Percentiles rank a stretch among this genome's conserved stretches.
These are phyloP conservation scores for Sceloporus tristichus DNA, from an alignment of 2,113 vertebrate species.

Conservation along the genomic window DNA sequence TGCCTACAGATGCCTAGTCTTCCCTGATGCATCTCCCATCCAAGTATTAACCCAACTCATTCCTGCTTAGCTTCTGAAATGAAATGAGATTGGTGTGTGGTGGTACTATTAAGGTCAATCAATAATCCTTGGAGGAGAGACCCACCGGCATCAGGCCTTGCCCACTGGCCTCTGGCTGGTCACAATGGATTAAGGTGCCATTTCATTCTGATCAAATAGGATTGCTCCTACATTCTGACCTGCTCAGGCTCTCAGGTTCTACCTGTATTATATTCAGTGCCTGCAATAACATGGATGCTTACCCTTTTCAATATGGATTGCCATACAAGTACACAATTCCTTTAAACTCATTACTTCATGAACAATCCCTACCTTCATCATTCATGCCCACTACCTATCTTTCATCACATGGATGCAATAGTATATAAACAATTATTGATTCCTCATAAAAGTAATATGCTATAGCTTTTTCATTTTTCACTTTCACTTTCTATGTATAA, in stretches of 20 bases:
- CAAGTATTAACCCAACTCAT: too few species aligned
- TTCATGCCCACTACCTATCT: not conserved
- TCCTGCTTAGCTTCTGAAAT: too few species aligned
- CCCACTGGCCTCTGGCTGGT: not conserved
- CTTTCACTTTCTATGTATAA: too few species aligned
- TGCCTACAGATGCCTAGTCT: too few species aligned
- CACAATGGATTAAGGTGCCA: not conserved
- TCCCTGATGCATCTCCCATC: too few species aligned
- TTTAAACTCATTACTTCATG: not conserved
- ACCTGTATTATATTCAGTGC: not conserved
- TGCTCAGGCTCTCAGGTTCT: not conserved
- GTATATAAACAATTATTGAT: too few species aligned
- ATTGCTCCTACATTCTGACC: not conserved
- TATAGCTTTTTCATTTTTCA: too few species aligned
- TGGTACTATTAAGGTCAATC: not conserved
- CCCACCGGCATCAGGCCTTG: not conserved
- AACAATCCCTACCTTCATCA: not conserved
- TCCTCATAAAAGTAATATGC: too few species aligned
- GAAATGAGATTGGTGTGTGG: not conserved
- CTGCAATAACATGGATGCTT: not conserved
- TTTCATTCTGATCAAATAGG: not conserved
- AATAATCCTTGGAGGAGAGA: too few species aligned
- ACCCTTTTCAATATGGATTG: not conserved
- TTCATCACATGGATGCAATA: not conserved
- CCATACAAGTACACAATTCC: not conserved